Evolutionary conservation across 35 echinoderm and acorn worm genomes (phyloP), one percentile per base, ranked within the genome.

Genomic region (Ophioderma brevispina): DNA sequence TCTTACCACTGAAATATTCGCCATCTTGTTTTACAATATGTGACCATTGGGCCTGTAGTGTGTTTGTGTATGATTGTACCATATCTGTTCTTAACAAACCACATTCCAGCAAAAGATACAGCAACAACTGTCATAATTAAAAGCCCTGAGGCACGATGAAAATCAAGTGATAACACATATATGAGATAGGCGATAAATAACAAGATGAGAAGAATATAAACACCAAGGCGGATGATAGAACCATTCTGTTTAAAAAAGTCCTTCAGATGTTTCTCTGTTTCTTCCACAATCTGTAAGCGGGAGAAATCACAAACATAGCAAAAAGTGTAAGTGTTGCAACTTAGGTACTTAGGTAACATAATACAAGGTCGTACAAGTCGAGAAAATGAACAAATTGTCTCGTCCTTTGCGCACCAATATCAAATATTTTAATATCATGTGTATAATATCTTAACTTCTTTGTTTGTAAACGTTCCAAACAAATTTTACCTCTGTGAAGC

Each of bases 161-260:
- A 76, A 30, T 91, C 90, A 0, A 46, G 42, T 21, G 35, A 38
- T 10, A 91, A 33, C 41, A 84, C 77, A 39, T 23, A 85, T 64
- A 91, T 91, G 42, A 91, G 81, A 33, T 85, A 91, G 32, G 76
- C 82, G 0, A 85, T 21, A 40, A 52, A 91, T 25, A 85, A 49
- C 31, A 76, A 43, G 38, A 85, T 35, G 39, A 91, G 32, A 33
- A 86, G 0, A 35, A 32, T 25, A 41, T 59, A 91, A 39, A 55
- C 18, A 4, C 31, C 77, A 31, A 59, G 76, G 56, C 40, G 34
- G 81, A 91, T 86, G 56, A 43, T 36, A 37, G 75, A 38, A 38
- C 64, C 36, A 25, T 91, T 76, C 25, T 41, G 42, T 1, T 85
- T 84, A 81, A 76, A 79, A 75, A 50, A 85, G 1, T 84, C 32